Percentiles rank a stretch among this genome's conserved stretches.
These are phyloP conservation scores for Meganola albula DNA, from an alignment of 2,888 invertebrate genomes.

Conservation along the genomic window DNA sequence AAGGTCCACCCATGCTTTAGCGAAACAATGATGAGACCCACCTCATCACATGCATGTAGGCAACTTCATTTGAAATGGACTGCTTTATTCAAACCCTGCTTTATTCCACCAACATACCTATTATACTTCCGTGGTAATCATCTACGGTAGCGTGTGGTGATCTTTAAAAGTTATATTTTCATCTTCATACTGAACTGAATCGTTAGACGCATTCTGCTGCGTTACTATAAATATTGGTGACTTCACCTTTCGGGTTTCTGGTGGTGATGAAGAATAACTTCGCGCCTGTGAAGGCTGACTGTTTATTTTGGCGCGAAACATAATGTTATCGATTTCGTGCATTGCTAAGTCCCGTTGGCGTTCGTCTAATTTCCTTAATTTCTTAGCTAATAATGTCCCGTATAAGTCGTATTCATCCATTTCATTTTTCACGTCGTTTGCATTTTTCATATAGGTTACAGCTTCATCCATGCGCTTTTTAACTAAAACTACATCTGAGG, in stretches of 20 bases:
- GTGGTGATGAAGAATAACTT: conserved; percentile 41
- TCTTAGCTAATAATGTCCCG: conserved; percentile 60
- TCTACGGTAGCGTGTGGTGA: no score
- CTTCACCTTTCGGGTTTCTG: conserved; percentile 47
- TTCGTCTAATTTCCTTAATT: conserved; percentile 60
- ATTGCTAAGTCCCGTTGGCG: conserved; percentile 61
- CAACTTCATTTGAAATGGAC: no score
- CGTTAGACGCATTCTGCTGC: conserved; percentile 31
- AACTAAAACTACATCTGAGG: background rate
- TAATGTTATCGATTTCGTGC: conserved; percentile 68
- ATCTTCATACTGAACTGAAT: conserved; percentile 44
- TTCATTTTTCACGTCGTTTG: conserved; percentile 31
- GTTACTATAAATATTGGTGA: conserved; percentile 55
- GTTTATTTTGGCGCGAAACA: conserved; percentile 62
- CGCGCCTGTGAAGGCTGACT: conserved; percentile 29
- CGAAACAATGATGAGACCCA: no score
- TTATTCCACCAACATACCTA: no score
- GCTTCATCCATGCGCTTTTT: conserved; percentile 30
- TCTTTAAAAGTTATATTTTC: conserved; percentile 49
- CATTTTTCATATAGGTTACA: conserved; percentile 26
- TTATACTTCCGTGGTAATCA: no score
- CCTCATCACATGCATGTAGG: no score
- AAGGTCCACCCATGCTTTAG: no score
- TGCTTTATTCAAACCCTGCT: no score
- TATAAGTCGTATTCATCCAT: conserved; percentile 64